Evolutionary conservation across 2,797 vertebrate species (phyloP).

Genomic region (Phrynocephalus guinanensis): DNA sequence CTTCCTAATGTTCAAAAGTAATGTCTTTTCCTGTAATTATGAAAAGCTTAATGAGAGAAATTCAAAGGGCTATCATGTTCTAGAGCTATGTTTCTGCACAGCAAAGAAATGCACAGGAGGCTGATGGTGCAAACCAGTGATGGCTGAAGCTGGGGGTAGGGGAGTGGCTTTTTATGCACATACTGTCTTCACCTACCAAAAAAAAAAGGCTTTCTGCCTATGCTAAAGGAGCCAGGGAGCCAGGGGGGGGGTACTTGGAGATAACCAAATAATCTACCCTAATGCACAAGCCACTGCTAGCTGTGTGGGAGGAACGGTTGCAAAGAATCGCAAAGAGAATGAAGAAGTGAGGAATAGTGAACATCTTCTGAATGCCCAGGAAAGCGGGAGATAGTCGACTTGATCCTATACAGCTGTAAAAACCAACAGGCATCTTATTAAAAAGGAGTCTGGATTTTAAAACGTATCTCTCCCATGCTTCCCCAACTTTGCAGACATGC

Average conservation of each 20-base stretch:
- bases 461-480: background rate
- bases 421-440: background rate
- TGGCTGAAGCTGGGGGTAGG: no score
- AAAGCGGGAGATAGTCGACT: background rate
- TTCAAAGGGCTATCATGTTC: background rate
- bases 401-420: background rate
- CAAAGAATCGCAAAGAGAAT: background rate
- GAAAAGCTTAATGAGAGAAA: background rate
- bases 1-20: no score
- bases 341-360: background rate
- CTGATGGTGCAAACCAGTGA: background rate
- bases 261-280: no score
- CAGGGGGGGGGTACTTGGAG: no score
- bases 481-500: background rate
- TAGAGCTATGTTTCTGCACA: background rate
- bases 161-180: no score
- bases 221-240: no score
- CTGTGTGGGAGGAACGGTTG: background rate
- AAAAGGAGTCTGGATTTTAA: background rate
- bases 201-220: no score
- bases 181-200: no score
- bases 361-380: background rate
- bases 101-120: background rate
- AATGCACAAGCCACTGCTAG: no score
- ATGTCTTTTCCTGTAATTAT: background rate